phyloP scores from a whole-genome alignment of 2,888 invertebrate genomes.

The Stomorhina lunata region DNA sequence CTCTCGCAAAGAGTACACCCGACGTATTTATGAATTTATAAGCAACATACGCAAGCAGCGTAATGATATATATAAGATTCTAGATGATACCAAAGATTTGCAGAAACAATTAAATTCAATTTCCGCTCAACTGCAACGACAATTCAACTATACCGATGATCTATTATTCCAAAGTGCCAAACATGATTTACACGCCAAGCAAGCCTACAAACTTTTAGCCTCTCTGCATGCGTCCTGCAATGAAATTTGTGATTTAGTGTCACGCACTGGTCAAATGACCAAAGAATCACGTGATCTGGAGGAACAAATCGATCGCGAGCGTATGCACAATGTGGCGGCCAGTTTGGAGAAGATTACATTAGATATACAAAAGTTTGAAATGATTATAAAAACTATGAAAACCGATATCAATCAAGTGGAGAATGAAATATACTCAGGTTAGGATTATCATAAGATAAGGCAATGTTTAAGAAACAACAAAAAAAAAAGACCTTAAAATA shows the following conservation, averaged over 20 bases:
- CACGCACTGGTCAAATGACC: conserved; percentile 91
- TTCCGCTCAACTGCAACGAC: conserved; percentile 95
- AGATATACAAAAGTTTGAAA: conserved; percentile 78
- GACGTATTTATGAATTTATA: conserved; percentile 96
- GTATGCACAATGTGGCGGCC: conserved; percentile 87
- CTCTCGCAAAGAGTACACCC: conserved; percentile 89
- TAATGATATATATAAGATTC: conserved; percentile 93
- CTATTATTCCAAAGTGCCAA: conserved; percentile 96
- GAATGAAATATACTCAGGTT: conserved; percentile 49
- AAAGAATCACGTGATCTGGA: conserved; percentile 95
- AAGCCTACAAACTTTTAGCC: conserved; percentile 94
- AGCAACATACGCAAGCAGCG: conserved; percentile 97
- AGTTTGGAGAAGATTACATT: conserved; percentile 87
- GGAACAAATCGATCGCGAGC: conserved; percentile 94
- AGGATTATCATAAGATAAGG: neutral
- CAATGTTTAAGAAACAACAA: neutral
- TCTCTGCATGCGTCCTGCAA: conserved; percentile 92
- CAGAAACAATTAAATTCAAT: conserved; percentile 96
- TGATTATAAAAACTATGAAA: conserved; percentile 77
- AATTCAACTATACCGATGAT: conserved; percentile 96
- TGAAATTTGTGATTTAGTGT: conserved; percentile 89
- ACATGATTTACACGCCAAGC: conserved; percentile 88
- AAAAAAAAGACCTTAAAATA: conserved; percentile 3
- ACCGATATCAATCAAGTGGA: conserved; percentile 71
- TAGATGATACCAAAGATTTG: conserved; percentile 91